Conservation (phyloP, 2,113 vertebrate species). For the Pelusios castaneus region DNA sequence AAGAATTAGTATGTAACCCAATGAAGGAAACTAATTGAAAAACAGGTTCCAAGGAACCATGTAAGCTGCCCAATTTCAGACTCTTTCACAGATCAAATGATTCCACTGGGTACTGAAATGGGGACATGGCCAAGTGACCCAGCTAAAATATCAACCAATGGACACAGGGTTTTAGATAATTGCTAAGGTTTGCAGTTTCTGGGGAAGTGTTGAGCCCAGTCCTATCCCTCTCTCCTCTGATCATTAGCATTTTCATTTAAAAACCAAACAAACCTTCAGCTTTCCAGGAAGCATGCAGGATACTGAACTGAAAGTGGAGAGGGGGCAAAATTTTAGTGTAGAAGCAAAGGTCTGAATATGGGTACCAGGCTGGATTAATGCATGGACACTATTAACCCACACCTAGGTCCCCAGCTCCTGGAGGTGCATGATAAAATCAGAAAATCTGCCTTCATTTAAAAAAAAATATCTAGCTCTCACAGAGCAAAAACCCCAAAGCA, state of each 20-base stretch:
- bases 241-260: neutral
- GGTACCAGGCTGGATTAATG: neutral
- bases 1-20: neutral
- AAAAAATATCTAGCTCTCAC: neutral
- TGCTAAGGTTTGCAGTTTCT: neutral
- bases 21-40: neutral
- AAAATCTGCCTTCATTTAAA: neutral
- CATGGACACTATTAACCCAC: neutral
- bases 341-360: neutral
- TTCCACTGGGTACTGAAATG: neutral
- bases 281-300: neutral
- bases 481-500: neutral
- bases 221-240: neutral
- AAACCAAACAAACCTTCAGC: neutral
- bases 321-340: neutral
- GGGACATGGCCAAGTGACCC: neutral
- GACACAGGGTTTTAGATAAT: neutral
- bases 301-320: neutral
- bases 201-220: neutral
- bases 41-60: slow-evolving; percentile 50
- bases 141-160: neutral
- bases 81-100: rapidly evolving
- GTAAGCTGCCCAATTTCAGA: neutral
- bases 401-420: rapidly evolving
- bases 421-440: rapidly evolving